Evolutionary conservation across 2,888 invertebrate species (phyloP), one percentile per base, ranked within the genome.

Genomic region (Augochlorella aurata): DNA sequence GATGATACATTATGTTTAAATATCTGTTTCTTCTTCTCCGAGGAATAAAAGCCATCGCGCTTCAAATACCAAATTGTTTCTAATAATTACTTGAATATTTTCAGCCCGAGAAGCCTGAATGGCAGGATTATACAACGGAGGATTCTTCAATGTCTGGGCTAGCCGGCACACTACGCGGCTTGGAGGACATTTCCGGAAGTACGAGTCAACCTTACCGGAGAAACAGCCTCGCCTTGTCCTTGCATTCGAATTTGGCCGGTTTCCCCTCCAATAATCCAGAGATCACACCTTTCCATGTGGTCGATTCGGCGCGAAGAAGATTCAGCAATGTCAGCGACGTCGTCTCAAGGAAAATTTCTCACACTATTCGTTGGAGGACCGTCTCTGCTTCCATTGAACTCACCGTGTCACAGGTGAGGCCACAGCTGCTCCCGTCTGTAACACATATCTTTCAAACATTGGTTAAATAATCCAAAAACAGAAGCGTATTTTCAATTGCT

Each of bases 331-430:
- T 96, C 61, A 95, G 96, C 86, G 96, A 96, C 90, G 95, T 95
- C 89, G 97, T 97, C 9, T 95, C 97, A 38, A 95, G 97, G n/a
- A 96, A 97, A 77, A 94, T 98, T 61, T 97, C 97, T 2, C 96
- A 96, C 70, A 97, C 97, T 24, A 97, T 97, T 81, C 96, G 96
- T 88, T 95, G 95, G 95, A 89, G 95, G 67, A 88, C 92, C 5
- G 85, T 89, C 5, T 89, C 92, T 0, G 85, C 89, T 7, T 90
- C 92, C 29, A 86, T 92, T 14, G 92, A 93, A 49, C 87, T 92
- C 14, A 90, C 90, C 0, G 91, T 92, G 9, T 91, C 91, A 0
- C 93, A 93, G 90, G 93, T 84, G 49, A 45, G 38, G 38, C 14
- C 24, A 16, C 12, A 21, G 18, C 9, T n/a, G 24, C 4, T n/a